These are phyloP conservation scores for Cybosia mesomella DNA, from an alignment of 2,888 invertebrate genomes.

Conservation along the genomic window DNA sequence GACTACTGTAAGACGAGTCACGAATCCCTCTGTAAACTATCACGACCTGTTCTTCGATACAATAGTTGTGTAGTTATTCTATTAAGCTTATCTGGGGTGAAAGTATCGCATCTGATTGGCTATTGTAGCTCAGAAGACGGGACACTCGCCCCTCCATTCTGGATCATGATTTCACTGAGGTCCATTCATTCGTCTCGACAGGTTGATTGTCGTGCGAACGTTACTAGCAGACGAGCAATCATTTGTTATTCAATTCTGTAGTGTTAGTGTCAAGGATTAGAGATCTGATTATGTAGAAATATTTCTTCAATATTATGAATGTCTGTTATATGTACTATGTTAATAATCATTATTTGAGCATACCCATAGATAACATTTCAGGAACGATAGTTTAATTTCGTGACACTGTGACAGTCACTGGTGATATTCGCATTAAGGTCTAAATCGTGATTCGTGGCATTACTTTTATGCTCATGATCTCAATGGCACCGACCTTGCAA, in stretches of 20 bases:
- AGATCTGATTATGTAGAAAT: constrained; percentile 66
- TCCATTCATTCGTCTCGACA: constrained; percentile 74
- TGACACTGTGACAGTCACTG: constrained; percentile 49
- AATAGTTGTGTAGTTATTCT: constrained; percentile 79
- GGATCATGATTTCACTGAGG: constrained; percentile 77
- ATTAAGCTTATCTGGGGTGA: constrained; percentile 80
- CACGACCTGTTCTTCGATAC: constrained; percentile 78
- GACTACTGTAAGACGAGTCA: constrained; percentile 81
- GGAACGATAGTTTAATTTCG: constrained; percentile 48
- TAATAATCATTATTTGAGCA: constrained; percentile 26
- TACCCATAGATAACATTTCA: constrained; percentile 25
- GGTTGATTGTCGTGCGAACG: constrained; percentile 81
- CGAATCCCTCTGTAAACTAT: constrained; percentile 81
- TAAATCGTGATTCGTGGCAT: constrained; percentile 67
- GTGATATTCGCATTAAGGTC: constrained; percentile 54
- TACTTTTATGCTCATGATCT: constrained; percentile 59
- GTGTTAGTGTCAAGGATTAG: constrained; percentile 65
- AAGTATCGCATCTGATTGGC: constrained; percentile 80
- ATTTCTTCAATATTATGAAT: constrained; percentile 61
- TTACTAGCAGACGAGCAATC: constrained; percentile 58
- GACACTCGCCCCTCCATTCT: constrained; percentile 68
- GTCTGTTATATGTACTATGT: constrained; percentile 31
- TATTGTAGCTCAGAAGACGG: constrained; percentile 69
- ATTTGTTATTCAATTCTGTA: constrained; percentile 77
- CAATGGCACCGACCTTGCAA: constrained; percentile 64